phyloP scores from a whole-genome alignment of 2,113 vertebrate species.

The Neogobius melanostomus region DNA sequence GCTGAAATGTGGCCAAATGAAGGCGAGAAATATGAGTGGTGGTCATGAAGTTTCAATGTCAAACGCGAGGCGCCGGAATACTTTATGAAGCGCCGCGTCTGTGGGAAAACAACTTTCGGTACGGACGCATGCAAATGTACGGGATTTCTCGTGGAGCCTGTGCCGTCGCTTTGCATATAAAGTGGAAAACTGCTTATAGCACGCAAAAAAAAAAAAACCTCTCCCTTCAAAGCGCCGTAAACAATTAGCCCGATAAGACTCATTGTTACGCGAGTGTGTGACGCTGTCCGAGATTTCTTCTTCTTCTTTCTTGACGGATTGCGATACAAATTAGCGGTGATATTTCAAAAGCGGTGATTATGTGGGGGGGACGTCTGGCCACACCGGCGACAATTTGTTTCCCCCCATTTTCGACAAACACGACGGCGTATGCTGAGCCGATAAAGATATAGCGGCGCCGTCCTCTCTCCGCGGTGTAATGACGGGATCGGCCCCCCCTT shows the following conservation, averaged over 20 bases:
- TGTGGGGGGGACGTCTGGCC: constrained; percentile 17
- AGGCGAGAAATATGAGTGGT: background rate
- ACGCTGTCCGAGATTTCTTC: background rate
- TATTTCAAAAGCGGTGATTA: constrained; percentile 28
- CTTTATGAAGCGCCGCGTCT: too few species aligned
- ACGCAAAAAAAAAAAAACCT: background rate
- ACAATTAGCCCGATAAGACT: constrained; percentile 21
- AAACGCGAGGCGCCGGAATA: background rate
- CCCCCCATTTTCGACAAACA: constrained; percentile 3
- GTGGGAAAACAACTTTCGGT: background rate
- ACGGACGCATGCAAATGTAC: background rate
- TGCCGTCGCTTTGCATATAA: background rate
- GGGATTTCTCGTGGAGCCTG: background rate
- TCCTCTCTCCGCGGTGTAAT: constrained; percentile 55
- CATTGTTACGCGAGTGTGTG: background rate
- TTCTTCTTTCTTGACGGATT: background rate
- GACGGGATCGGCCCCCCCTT: constrained; percentile 50
- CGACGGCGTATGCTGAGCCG: constrained; percentile 56
- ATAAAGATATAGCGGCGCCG: constrained; percentile 47
- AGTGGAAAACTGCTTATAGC: background rate
- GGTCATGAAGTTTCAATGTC: constrained; percentile 1
- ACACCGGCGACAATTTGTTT: constrained; percentile 24
- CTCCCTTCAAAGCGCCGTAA: constrained; percentile 30
- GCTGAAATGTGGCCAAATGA: background rate
- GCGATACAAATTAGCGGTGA: constrained; percentile 3